Base-by-base conservation (phyloP, 2,113 vertebrate species). In the Oostethus manadensis region DNA sequence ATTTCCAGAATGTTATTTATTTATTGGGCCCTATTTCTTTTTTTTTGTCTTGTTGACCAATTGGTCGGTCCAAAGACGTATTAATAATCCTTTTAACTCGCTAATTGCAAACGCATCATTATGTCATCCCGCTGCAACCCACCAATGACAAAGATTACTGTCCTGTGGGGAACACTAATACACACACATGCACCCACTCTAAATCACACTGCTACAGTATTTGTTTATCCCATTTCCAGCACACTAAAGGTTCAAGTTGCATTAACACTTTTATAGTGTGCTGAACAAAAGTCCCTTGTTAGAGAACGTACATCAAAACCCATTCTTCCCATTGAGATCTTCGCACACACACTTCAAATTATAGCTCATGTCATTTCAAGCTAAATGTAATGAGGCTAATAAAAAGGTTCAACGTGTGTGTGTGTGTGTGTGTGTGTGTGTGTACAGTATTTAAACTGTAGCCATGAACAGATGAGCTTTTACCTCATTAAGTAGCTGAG, bases 201-300 rank as follows among this genome's bases (percentile, higher is more conserved):
- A 16, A 17, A 21, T 46, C 38, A 58, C 10, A 64, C 56, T 3
- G 53, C 68, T 74, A 20, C 54, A 62, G 6, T 55, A 74, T 55
- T 63, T 56, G 46, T 56, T 64, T 33, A 56, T 22, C 62, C 64
- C 57, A 70, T 77, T 78, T 77, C 75, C 65, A 65, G 75, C 73
- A 78, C 79, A 82, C 77, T 78, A 77, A 78, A 63, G 62, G 58
- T 79, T 70, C 65, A 66, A 66, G 58, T 77, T 57, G 59, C 71
- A 77, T 77, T 75, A 64, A 66, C 73, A 56, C 60, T 42, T 78
- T 78, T 58, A 80, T 57, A 56, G 70, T 51, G 23, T 16, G 55
- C 60, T 49, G 60, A 61, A 71, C 74, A 60, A 54, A n/a, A 6
- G 63, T 76, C 73, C 73, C 64, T 42, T 53, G 45, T 68, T 71